Evolutionary conservation across 2,113 vertebrate genomes (phyloP).

Genomic region (Proteles cristata): DNA sequence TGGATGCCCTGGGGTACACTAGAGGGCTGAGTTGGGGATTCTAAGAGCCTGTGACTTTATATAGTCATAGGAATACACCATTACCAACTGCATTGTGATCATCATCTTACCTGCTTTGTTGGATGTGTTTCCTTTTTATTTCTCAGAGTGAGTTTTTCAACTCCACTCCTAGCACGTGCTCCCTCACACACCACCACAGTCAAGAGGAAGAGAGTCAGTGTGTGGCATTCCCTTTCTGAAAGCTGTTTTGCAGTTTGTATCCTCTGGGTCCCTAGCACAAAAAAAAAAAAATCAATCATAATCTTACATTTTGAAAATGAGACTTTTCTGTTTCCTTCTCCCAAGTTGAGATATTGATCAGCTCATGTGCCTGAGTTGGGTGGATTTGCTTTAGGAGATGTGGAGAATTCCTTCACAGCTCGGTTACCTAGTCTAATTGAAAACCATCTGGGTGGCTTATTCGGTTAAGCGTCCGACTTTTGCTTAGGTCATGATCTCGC

Average conservation of each 20-base stretch:
- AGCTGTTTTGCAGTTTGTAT: conserved; percentile 3
- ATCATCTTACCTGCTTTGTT: not conserved
- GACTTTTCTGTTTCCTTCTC: conserved; percentile 20
- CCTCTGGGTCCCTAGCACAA: not conserved
- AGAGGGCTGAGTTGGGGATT: not conserved
- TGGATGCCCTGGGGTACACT: rapidly evolving
- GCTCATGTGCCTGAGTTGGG: not conserved
- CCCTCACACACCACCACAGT: too few species aligned
- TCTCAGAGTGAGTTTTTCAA: not conserved
- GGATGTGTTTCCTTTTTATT: not conserved
- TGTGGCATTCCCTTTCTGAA: not conserved
- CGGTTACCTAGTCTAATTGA: not conserved
- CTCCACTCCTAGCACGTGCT: rapidly evolving
- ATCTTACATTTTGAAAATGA: conserved; percentile 27
- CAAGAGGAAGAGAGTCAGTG: not conserved
- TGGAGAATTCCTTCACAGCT: not conserved
- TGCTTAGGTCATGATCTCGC: too few species aligned
- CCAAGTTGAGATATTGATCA: not conserved
- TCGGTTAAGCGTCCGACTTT: too few species aligned
- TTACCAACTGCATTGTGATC: rapidly evolving
- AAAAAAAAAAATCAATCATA: conserved; percentile 54
- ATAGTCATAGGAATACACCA: rapidly evolving
- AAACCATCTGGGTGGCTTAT: not conserved
- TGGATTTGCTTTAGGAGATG: not conserved
- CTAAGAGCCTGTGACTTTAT: not conserved